phyloP scores from a whole-genome alignment of 2,888 invertebrate species.

The Minunthozetes semirufus region DNA sequence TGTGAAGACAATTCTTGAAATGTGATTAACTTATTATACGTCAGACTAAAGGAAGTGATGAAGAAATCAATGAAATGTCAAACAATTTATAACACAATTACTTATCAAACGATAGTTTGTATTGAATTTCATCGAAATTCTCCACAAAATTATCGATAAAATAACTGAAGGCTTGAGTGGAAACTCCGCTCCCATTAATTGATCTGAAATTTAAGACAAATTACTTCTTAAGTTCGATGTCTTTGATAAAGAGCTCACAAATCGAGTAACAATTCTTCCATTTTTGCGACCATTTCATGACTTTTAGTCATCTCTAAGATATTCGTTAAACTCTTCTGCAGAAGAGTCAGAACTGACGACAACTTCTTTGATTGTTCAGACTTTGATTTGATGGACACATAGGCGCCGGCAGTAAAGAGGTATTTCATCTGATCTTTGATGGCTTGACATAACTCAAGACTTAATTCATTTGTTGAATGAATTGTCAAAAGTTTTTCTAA shows the following conservation, averaged over 20 bases:
- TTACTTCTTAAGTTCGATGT: background rate
- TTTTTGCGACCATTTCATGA: background rate
- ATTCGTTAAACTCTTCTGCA: background rate
- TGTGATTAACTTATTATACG: slow-evolving; percentile 3
- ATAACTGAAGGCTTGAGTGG: background rate
- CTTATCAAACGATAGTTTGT: background rate
- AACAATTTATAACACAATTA: background rate
- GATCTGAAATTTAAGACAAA: background rate
- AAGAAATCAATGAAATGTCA: background rate
- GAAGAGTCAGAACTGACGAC: background rate
- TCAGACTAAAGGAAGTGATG: background rate
- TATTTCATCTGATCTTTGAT: background rate
- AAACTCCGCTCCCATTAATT: background rate
- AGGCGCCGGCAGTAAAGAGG: background rate
- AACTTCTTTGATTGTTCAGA: background rate
- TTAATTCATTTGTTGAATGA: background rate
- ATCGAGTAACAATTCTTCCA: background rate
- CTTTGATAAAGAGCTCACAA: background rate
- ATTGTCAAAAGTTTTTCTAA: background rate
- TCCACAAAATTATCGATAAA: background rate
- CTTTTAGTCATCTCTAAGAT: background rate
- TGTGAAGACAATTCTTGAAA: slow-evolving; percentile 15
- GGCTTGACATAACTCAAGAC: background rate
- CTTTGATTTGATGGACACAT: background rate
- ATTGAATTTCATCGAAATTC: background rate